phyloP scores from a whole-genome alignment of 1,140 invertebrate genomes.

The Zaprionus ornatus region DNA sequence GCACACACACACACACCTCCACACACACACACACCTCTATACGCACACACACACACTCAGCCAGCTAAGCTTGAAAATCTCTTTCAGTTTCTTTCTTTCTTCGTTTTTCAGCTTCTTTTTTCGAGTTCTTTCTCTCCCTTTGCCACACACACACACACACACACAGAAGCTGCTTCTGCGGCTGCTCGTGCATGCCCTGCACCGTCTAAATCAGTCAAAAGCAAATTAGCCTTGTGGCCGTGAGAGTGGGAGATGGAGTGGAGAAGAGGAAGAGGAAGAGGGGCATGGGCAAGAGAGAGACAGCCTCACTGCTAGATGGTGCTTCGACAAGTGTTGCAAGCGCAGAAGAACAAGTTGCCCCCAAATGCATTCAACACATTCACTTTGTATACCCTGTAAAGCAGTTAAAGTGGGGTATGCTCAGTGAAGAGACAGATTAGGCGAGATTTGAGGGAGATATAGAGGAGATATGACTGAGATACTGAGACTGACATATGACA shows the following conservation, averaged over 20 bases:
- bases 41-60: background rate
- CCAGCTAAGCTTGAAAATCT: conserved; percentile 15
- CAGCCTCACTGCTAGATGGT: too few species aligned
- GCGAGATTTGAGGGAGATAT: too few species aligned
- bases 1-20: background rate
- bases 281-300: too few species aligned
- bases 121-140: background rate
- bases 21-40: background rate
- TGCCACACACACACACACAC: background rate
- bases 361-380: background rate
- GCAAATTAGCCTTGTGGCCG: conserved; percentile 3
- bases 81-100: background rate
- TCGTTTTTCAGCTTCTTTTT: background rate
- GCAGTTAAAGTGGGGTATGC: background rate
- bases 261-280: background rate
- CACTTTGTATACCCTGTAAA: background rate
- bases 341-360: background rate
- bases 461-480: too few species aligned
- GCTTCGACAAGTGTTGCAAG: background rate
- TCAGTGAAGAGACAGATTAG: too few species aligned
- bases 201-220: conserved; percentile 5
- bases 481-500: too few species aligned
- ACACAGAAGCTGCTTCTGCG: background rate
- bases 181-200: background rate
- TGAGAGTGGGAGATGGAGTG: background rate